Conservation (phyloP, 2,888 invertebrate species). For the Arrhopalites spinosus region DNA sequence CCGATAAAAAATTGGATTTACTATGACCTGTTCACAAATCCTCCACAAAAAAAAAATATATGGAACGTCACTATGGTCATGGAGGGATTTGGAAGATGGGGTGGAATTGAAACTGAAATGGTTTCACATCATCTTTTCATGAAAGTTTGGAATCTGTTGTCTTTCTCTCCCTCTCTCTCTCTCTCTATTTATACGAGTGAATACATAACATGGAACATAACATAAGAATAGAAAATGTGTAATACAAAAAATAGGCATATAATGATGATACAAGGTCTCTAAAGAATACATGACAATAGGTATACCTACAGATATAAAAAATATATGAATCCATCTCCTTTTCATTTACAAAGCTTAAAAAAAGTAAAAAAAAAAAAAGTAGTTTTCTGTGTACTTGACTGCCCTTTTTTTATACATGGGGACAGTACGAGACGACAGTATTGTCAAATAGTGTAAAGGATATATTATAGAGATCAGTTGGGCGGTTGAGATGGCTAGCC, state of each 20-base stretch:
- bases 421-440: no score
- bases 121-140: neutral
- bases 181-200: neutral
- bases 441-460: neutral
- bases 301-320: neutral
- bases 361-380: neutral
- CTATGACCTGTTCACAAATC: constrained; percentile 21
- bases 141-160: neutral
- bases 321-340: neutral
- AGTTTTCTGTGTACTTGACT: neutral
- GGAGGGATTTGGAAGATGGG: neutral
- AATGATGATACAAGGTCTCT: no score
- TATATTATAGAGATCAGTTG: neutral
- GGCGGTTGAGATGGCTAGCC: neutral
- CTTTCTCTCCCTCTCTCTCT: neutral
- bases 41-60: no score
- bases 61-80: no score
- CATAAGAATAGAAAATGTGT: no score
- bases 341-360: neutral
- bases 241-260: neutral
- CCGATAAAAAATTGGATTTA: constrained; percentile 11
- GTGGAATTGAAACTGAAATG: constrained; percentile 12
- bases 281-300: no score
- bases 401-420: no score
- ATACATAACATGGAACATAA: no score